phyloP scores from a whole-genome alignment of 1,140 invertebrate genomes.

The Dendroctonus ponderosae region DNA sequence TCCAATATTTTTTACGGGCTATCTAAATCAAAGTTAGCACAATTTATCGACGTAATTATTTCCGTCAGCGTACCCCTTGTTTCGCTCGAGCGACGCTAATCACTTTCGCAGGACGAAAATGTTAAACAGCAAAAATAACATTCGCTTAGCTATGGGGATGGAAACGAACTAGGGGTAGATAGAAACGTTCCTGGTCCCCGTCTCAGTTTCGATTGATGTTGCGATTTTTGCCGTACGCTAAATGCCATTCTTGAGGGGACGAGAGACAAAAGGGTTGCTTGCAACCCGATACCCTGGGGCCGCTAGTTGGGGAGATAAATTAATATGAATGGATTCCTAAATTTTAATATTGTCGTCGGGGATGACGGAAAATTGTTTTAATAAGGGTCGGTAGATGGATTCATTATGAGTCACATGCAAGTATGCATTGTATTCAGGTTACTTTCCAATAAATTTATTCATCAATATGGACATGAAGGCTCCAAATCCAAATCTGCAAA shows the following conservation, averaged over 20 bases:
- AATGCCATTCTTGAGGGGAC: slow-evolving; percentile 12
- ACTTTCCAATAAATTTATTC: not conserved
- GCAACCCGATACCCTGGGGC: slow-evolving; percentile 11
- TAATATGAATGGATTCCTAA: slow-evolving; percentile 17
- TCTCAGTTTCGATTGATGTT: slow-evolving; percentile 16
- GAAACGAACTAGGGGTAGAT: slow-evolving; percentile 3
- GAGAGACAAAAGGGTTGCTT: slow-evolving; percentile 14
- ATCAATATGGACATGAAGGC: too few species aligned
- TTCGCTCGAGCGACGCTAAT: slow-evolving; percentile 9
- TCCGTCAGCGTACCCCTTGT: slow-evolving; percentile 11
- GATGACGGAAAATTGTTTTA: slow-evolving; percentile 14
- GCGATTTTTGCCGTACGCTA: slow-evolving; percentile 18
- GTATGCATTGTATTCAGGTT: not conserved
- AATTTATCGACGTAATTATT: slow-evolving; percentile 16
- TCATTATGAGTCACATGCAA: not conserved
- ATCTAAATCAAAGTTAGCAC: not conserved
- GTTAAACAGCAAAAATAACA: slow-evolving; percentile 21
- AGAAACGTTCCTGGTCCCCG: not conserved
- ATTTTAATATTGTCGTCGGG: slow-evolving; percentile 15
- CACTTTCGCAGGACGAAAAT: slow-evolving; percentile 15
- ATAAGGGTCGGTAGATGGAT: too few species aligned
- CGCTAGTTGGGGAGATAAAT: slow-evolving; percentile 17
- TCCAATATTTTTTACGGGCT: too few species aligned
- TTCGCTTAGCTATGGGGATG: not conserved
- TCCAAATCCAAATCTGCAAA: too few species aligned